These are phyloP conservation scores for Melanerpes formicivorus DNA, from an alignment of 2,113 vertebrate genomes.

Conservation along the genomic window DNA sequence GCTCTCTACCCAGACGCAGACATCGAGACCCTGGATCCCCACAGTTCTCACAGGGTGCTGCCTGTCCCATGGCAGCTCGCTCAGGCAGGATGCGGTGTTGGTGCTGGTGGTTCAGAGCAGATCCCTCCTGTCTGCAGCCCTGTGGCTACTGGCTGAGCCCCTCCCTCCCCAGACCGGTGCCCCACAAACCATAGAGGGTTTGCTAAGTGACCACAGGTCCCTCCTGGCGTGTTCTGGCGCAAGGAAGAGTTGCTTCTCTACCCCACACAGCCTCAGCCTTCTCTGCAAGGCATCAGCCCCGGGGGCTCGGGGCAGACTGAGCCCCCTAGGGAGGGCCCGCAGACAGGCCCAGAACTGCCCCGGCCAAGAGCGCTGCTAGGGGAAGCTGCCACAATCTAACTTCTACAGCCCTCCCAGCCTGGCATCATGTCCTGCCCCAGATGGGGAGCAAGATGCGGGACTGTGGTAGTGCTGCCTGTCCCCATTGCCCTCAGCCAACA, in stretches of 20 bases:
- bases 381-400: not conserved
- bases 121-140: not conserved
- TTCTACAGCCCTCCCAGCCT: not conserved
- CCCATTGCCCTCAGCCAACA: not conserved
- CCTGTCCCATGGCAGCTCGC: not conserved
- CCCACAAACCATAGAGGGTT: not conserved
- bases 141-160: fast-evolving
- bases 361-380: fast-evolving
- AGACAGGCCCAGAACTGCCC: not conserved
- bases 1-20: not conserved
- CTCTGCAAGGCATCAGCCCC: not conserved
- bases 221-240: not conserved
- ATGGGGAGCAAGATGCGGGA: too few relatives aligned
- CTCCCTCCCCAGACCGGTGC: not conserved
- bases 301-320: too few relatives aligned
- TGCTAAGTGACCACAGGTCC: not conserved
- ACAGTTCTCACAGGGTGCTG: fast-evolving
- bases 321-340: fast-evolving
- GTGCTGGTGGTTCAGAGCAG: not conserved
- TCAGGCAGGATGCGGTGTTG: fast-evolving
- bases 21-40: not conserved
- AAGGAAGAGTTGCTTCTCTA: not conserved
- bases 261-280: not conserved
- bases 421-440: not conserved
- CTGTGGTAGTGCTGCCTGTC: not conserved